These are phyloP conservation scores for Tribolium freemani DNA, from an alignment of 2,888 invertebrate genomes.

Conservation along the genomic window DNA sequence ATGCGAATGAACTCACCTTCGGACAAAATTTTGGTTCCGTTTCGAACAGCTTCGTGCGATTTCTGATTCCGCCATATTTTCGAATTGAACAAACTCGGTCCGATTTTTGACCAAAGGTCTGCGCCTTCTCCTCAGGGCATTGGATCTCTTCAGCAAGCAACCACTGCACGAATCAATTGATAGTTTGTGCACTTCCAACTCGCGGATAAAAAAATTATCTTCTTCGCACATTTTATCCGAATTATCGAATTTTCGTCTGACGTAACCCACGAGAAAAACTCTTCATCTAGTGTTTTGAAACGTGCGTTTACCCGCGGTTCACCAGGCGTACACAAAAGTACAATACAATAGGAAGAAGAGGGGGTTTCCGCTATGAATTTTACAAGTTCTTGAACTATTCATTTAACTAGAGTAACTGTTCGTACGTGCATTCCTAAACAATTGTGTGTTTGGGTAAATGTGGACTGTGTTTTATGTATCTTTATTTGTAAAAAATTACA, in stretches of 20 bases:
- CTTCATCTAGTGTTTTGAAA: conserved; percentile 3
- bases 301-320: conserved; percentile 29
- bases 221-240: conserved; percentile 21
- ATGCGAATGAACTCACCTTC: not conserved
- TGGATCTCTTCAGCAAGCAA: conserved; percentile 32
- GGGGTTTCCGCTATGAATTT: conserved; percentile 22
- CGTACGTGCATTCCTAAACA: not conserved
- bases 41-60: not conserved
- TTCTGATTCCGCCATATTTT: not conserved
- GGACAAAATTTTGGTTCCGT: not conserved
- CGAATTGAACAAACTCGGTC: not conserved
- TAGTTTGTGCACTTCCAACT: conserved; percentile 6
- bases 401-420: conserved; percentile 14
- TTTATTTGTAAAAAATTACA: conserved; percentile 42
- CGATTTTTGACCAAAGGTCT: conserved; percentile 10
- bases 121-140: conserved; percentile 26
- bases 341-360: conserved; percentile 26
- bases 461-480: not conserved
- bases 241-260: not conserved
- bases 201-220: conserved; percentile 26
- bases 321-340: conserved; percentile 16
- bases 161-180: not conserved
- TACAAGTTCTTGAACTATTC: conserved; percentile 26
- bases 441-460: not conserved
- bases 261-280: not conserved